Conservation (phyloP, 2,888 invertebrate genomes). For the Fissipunctia ypsillon region DNA sequence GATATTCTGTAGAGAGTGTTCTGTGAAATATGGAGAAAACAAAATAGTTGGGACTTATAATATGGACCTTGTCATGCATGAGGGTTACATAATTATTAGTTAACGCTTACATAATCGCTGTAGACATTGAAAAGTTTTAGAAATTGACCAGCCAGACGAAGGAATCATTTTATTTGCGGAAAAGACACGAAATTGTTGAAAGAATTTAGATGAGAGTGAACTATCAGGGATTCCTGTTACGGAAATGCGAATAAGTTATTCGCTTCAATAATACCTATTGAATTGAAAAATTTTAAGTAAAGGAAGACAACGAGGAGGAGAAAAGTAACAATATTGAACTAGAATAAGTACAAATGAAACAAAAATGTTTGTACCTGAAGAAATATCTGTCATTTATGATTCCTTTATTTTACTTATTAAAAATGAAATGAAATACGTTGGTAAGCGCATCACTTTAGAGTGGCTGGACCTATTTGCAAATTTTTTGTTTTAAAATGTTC, state of each 20-base stretch:
- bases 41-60: background rate
- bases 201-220: constrained; percentile 5
- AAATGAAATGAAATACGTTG: background rate
- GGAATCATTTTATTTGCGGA: background rate
- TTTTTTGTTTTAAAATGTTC: background rate
- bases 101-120: background rate
- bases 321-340: background rate
- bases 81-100: background rate
- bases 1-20: background rate
- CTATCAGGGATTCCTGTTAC: background rate
- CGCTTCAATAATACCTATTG: constrained; percentile 12
- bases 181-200: constrained; percentile 1
- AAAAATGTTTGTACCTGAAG: background rate
- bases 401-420: background rate
- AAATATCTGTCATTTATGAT: background rate
- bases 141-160: background rate
- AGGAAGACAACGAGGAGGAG: background rate
- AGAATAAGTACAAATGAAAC: background rate
- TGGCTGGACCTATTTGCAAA: background rate
- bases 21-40: background rate
- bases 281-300: background rate
- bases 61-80: background rate
- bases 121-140: background rate
- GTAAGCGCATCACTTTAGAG: background rate
- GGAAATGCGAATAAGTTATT: constrained; percentile 7